phyloP scores from a whole-genome alignment of 2,888 invertebrate genomes.

The Catocala sponsa region DNA sequence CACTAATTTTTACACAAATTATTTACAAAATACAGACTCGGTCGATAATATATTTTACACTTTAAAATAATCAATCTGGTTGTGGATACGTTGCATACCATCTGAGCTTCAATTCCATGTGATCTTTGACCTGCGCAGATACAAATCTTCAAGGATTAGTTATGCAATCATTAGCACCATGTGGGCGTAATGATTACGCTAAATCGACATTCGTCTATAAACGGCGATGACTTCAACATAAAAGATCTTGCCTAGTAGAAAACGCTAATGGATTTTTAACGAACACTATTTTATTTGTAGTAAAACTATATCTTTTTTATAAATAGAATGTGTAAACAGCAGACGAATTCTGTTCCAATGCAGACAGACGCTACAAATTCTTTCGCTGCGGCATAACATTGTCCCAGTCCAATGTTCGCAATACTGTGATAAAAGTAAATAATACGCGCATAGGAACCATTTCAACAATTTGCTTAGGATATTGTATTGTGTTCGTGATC shows the following conservation, averaged over 20 bases:
- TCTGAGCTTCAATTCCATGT: too few relatives aligned
- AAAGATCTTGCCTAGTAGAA: slow-evolving; percentile 12
- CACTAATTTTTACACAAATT: too few relatives aligned
- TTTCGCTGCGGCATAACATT: slow-evolving; percentile 58
- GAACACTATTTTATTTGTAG: slow-evolving; percentile 2
- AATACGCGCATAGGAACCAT: slow-evolving; percentile 64
- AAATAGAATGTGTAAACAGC: slow-evolving; percentile 20
- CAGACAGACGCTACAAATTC: slow-evolving; percentile 56
- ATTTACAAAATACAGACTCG: too few relatives aligned
- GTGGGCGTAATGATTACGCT: slow-evolving; percentile 28
- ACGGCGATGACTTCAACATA: slow-evolving; percentile 22
- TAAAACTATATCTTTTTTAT: slow-evolving; percentile 16
- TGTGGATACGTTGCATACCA: too few relatives aligned
- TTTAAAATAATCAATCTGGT: too few relatives aligned
- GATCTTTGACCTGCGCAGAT: background rate
- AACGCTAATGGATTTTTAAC: slow-evolving; percentile 35
- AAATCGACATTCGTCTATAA: slow-evolving; percentile 20
- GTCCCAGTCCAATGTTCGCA: slow-evolving; percentile 58
- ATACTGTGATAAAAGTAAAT: slow-evolving; percentile 73
- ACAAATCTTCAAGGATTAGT: slow-evolving; percentile 5
- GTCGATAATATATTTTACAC: too few relatives aligned
- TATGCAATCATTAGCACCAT: slow-evolving; percentile 17
- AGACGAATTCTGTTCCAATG: slow-evolving; percentile 43
- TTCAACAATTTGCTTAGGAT: slow-evolving; percentile 73
- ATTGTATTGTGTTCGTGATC: slow-evolving; percentile 57